Conservation (phyloP, 2,797 vertebrate species). For the Sternarchorhynchus goeldii region DNA sequence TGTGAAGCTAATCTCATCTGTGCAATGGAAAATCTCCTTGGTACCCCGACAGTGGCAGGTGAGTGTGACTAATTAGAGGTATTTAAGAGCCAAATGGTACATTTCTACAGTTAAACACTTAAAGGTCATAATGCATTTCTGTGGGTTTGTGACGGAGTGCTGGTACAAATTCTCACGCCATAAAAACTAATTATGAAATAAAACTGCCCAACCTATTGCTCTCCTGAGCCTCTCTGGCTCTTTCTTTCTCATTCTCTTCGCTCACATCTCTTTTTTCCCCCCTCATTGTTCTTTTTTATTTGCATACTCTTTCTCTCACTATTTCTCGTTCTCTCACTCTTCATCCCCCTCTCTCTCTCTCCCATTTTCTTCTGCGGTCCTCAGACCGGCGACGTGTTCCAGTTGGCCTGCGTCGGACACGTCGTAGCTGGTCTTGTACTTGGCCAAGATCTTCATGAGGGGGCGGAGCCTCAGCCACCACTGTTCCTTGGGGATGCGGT, state of each 20-base stretch:
- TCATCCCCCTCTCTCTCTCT: not conserved
- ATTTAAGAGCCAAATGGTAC: not conserved
- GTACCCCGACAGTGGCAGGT: not conserved
- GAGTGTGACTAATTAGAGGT: slow-evolving; percentile 1
- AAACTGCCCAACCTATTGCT: too few relatives aligned
- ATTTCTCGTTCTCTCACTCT: not conserved
- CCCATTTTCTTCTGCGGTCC: not conserved
- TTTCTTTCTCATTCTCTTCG: not conserved
- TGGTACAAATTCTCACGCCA: not conserved
- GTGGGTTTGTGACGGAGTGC: not conserved
- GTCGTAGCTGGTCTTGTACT: slow-evolving; percentile 91
- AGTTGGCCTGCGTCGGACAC: slow-evolving; percentile 86
- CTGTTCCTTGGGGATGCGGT: slow-evolving; percentile 92
- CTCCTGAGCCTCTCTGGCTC: not conserved
- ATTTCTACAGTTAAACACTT: slow-evolving; percentile 18
- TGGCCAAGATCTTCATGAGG: slow-evolving; percentile 95
- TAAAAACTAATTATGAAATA: not conserved
- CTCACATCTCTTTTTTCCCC: not conserved
- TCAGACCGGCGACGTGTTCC: slow-evolving; percentile 76
- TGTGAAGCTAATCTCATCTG: not conserved
- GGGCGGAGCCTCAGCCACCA: slow-evolving; percentile 96
- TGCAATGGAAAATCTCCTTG: not conserved
- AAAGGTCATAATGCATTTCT: not conserved
- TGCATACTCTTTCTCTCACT: not conserved
- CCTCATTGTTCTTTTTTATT: not conserved